phyloP scores from a whole-genome alignment of 2,888 invertebrate species.

The Chrysodeixis includens region DNA sequence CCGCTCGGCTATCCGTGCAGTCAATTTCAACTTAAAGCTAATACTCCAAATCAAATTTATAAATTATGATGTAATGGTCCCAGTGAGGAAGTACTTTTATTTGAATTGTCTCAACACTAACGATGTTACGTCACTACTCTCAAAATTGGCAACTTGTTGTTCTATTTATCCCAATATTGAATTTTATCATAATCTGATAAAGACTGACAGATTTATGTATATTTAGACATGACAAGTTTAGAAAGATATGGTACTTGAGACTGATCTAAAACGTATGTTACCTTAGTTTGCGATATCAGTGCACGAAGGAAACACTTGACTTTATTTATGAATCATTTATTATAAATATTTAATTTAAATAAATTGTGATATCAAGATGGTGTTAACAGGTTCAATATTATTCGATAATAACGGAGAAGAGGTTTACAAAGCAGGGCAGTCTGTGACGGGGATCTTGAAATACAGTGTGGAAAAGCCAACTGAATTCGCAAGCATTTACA shows the following conservation, averaged over 20 bases:
- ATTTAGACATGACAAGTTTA: not conserved
- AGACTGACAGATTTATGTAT: not conserved
- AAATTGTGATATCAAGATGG: not conserved
- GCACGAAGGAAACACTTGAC: not conserved
- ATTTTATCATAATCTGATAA: constrained; percentile 3
- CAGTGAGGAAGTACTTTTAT: no score
- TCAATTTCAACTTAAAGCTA: no score
- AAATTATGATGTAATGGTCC: no score
- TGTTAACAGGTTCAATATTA: not conserved
- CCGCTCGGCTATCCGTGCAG: no score
- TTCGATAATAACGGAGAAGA: not conserved
- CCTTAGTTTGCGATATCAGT: not conserved
- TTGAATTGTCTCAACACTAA: constrained; percentile 1
- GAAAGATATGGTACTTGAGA: not conserved
- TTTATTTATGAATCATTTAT: not conserved
- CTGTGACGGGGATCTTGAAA: constrained; percentile 53
- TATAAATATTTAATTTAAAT: no score
- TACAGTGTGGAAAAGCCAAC: constrained; percentile 54
- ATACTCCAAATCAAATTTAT: no score
- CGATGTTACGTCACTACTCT: not conserved
- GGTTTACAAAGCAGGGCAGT: constrained; percentile 39
- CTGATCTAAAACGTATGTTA: not conserved
- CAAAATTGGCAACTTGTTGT: not conserved
- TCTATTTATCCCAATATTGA: not conserved
- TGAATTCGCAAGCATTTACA: constrained; percentile 44